Percentiles rank a stretch among this genome's conserved stretches.
Conservation (phyloP, 2,888 invertebrate species). For the Nasonia oneida region DNA sequence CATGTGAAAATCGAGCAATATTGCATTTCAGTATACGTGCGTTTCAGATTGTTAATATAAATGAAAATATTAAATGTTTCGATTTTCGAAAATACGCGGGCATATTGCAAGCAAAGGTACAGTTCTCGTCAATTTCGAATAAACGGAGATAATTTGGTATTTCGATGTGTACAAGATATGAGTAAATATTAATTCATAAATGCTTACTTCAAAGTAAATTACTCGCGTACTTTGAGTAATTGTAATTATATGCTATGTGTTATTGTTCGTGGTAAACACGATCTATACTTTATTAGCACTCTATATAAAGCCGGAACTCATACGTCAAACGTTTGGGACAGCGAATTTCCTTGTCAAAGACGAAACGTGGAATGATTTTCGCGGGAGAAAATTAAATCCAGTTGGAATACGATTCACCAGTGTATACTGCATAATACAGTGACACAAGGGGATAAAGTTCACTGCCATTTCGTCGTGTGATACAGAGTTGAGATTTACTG, state of each 20-base stretch:
- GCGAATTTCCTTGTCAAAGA: neutral
- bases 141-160: neutral
- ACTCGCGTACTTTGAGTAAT: neutral
- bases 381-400: neutral
- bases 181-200: constrained; percentile 16
- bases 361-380: neutral
- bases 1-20: too few relatives aligned
- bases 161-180: neutral
- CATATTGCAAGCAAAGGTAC: too few relatives aligned
- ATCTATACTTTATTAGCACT: too few relatives aligned
- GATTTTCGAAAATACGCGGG: neutral
- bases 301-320: too few relatives aligned
- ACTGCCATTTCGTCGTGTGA: neutral
- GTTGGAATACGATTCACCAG: neutral
- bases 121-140: neutral
- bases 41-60: too few relatives aligned
- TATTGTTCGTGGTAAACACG: neutral
- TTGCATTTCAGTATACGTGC: too few relatives aligned
- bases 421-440: neutral
- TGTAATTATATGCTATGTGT: neutral
- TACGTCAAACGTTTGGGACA: neutral
- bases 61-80: too few relatives aligned
- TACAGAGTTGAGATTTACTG: neutral
- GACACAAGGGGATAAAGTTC: neutral
- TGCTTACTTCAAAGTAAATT: neutral